Conservation (phyloP, 2,888 invertebrate genomes). For the Metalampra italica region DNA sequence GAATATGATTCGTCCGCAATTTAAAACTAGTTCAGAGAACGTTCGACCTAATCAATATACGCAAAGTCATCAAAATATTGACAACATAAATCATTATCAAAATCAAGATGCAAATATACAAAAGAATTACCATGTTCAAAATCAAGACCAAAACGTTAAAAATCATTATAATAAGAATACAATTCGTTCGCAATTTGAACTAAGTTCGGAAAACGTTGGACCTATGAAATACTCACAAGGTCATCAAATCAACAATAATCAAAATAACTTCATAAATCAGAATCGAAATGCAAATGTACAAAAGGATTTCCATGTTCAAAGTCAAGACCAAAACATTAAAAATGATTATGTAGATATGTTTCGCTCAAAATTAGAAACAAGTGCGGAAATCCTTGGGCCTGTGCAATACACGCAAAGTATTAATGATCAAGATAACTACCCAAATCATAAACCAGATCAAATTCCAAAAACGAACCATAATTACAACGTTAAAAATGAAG, state of each 20-base stretch:
- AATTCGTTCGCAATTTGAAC: slow-evolving; percentile 48
- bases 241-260: slow-evolving; percentile 1
- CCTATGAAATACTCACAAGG: slow-evolving; percentile 2
- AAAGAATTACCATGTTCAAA: slow-evolving; percentile 1
- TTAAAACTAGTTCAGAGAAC: slow-evolving; percentile 31
- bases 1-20: slow-evolving; percentile 52
- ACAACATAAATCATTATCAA: slow-evolving; percentile 14
- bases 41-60: neutral
- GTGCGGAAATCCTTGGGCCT: too few relatives aligned
- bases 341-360: too few relatives aligned
- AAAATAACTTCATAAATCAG: neutral
- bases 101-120: slow-evolving; percentile 13
- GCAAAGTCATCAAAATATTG: slow-evolving; percentile 7
- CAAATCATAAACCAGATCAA: too few relatives aligned
- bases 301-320: neutral
- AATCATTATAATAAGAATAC: slow-evolving; percentile 58
- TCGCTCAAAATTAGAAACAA: too few relatives aligned
- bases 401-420: too few relatives aligned
- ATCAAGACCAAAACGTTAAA: neutral
- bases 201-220: slow-evolving; percentile 20
- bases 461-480: too few relatives aligned
- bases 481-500: too few relatives aligned
- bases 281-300: neutral
- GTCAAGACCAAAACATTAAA: slow-evolving; percentile 3
- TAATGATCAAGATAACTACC: too few relatives aligned